Percentiles rank a stretch among this genome's conserved stretches.
Evolutionary conservation across 2,888 invertebrate species (phyloP).

Genomic region (Calameuta filiformis): DNA sequence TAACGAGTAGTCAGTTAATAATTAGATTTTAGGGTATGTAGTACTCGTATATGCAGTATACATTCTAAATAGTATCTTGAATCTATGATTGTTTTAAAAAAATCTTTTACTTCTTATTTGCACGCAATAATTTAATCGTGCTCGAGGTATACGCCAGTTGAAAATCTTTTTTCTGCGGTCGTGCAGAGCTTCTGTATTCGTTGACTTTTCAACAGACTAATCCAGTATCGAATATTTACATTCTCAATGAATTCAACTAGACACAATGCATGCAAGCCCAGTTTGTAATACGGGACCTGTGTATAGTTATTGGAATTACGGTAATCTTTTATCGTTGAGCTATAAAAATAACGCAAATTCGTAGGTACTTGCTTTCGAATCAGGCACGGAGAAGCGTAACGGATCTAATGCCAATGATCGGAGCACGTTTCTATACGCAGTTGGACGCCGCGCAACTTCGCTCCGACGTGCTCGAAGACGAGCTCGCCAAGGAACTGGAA

Average conservation of each 20-base stretch:
- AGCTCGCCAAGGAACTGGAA: conserved; percentile 92
- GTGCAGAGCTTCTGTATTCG: no score
- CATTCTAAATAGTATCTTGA: background rate
- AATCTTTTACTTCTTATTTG: background rate
- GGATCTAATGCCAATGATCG: conserved; percentile 99
- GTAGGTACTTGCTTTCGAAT: conserved; percentile 80
- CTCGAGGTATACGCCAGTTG: background rate
- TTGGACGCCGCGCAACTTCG: conserved; percentile 90
- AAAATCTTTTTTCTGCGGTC: background rate
- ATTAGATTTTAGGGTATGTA: background rate
- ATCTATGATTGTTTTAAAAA: background rate
- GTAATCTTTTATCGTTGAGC: background rate
- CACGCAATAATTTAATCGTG: background rate
- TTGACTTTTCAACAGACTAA: no score
- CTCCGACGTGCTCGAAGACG: conserved; percentile 90
- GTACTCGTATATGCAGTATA: background rate
- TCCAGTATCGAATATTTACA: background rate
- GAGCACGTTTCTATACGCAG: conserved; percentile 95
- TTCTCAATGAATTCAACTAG: background rate
- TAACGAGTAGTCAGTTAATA: background rate
- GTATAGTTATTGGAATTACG: background rate
- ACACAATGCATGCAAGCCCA: background rate
- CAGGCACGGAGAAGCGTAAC: conserved; percentile 82
- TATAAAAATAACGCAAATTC: conserved; percentile 26
- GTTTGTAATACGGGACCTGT: background rate